phyloP scores from a whole-genome alignment of 53 echinoderm and acorn worm species.

The Henricia sp. region DNA sequence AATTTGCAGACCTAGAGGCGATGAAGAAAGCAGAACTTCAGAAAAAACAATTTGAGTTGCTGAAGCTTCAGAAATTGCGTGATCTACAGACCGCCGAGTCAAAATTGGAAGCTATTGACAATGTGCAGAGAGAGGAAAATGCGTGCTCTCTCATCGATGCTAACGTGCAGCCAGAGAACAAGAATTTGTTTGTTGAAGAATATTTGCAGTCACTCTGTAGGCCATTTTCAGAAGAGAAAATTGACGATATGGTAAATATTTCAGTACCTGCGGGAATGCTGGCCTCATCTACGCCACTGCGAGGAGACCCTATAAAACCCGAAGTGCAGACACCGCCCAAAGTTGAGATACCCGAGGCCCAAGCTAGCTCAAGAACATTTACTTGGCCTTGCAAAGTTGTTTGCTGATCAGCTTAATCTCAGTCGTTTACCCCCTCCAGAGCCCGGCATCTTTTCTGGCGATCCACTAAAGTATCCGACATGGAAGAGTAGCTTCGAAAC shows the following conservation, averaged over 20 bases:
- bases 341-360: no score
- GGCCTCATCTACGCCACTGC: not conserved
- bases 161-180: not conserved
- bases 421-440: no score
- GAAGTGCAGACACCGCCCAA: not conserved
- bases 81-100: not conserved
- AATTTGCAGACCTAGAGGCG: not conserved
- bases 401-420: slow-evolving; percentile 11
- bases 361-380: not conserved
- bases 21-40: not conserved
- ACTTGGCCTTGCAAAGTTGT: slow-evolving; percentile 7
- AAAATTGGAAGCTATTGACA: not conserved
- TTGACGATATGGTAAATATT: not conserved
- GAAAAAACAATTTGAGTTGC: not conserved
- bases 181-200: no score
- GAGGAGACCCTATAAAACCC: not conserved
- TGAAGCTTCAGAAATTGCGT: not conserved
- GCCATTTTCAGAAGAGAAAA: no score
- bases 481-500: slow-evolving; percentile 50
- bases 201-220: not conserved
- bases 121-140: not conserved
- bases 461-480: slow-evolving; percentile 53
- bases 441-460: slow-evolving; percentile 51
- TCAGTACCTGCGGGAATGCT: not conserved
- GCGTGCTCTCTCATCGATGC: not conserved